phyloP scores from a whole-genome alignment of 2,888 invertebrate species.

The Meandrusa payeni region DNA sequence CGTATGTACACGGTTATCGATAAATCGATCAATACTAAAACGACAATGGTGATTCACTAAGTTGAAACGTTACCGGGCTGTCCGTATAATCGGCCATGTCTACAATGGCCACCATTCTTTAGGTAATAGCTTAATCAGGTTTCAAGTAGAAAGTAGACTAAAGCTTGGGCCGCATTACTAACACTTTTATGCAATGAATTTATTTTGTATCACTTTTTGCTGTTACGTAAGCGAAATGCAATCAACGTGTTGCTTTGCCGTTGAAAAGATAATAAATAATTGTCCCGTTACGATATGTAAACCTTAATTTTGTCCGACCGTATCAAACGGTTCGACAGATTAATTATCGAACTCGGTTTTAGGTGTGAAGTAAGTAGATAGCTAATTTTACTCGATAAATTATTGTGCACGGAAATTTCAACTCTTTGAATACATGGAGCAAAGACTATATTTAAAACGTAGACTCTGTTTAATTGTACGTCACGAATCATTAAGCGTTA shows the following conservation, averaged over 20 bases:
- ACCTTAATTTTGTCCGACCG: slow-evolving; percentile 22
- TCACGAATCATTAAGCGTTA: slow-evolving; percentile 18
- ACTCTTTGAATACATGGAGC: background rate
- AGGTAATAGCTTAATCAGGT: slow-evolving; percentile 63
- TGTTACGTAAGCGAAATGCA: slow-evolving; percentile 31
- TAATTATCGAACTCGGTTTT: slow-evolving; percentile 20
- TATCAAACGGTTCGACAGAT: slow-evolving; percentile 24
- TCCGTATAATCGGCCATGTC: slow-evolving; percentile 47
- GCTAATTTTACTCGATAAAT: slow-evolving; percentile 8
- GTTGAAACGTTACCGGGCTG: slow-evolving; percentile 43
- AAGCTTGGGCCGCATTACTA: slow-evolving; percentile 34
- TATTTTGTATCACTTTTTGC: slow-evolving; percentile 37
- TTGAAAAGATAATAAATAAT: slow-evolving; percentile 23
- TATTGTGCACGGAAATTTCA: slow-evolving; percentile 1
- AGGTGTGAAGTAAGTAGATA: slow-evolving; percentile 23
- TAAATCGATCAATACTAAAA: slow-evolving; percentile 50
- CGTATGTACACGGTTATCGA: slow-evolving; percentile 67
- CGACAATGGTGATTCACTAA: slow-evolving; percentile 56
- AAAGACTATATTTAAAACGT: slow-evolving; percentile 3
- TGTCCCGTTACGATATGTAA: slow-evolving; percentile 21
- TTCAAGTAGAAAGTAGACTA: slow-evolving; percentile 59
- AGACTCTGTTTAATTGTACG: slow-evolving; percentile 2
- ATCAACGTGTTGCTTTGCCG: slow-evolving; percentile 22
- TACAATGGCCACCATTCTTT: slow-evolving; percentile 63
- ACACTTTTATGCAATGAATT: slow-evolving; percentile 47